Evolutionary conservation across 1,140 invertebrate genomes (phyloP), one percentile per base, ranked within the genome.

Genomic region (Epicauta chinensis): DNA sequence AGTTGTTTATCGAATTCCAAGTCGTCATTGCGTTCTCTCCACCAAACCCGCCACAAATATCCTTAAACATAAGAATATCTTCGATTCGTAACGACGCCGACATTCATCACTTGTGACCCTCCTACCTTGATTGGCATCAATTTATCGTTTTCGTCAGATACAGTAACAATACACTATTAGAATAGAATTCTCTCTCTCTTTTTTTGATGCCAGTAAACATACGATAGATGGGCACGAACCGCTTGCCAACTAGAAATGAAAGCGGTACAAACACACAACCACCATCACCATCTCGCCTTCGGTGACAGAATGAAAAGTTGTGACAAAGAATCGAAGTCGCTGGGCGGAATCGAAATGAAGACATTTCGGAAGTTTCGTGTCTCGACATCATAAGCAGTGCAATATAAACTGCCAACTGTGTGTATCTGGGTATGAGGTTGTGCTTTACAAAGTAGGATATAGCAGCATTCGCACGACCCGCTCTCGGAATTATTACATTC

Each of bases 301-400:
- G 51, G 43, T 42, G 54, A 51, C 48, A 51, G 54, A 46, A 51
- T 51, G 54, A 56, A 51, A 56, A 56, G 54, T 56, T 56, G 54
- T 56, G 54, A 56, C 54, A 56, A 56, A 56, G 54, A 56, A 48
- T 23, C 54, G 23, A 35, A 47, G 36, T 45, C 29, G 54, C 16
- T 46, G 49, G 48, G 54, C 48, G 54, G 54, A 56, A 56, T 56
- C 54, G 54, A 56, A 56, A 56, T 56, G 54, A 51, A 56, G 54
- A 48, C 54, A 56, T 56, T 56, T 56, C 51, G 30, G 41, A 31
- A 30, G 47, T 46, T 51, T 55, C 53, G 54, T 56, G 54, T 56
- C 49, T 43, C 41, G 54, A 56, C 48, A 56, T 51, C 42, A 51
- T 51, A 56, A 56, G 37, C 43, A 56, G 42, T 11, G 38, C 43